Evolutionary conservation across 53 echinoderm and acorn worm genomes (phyloP), one percentile per base, ranked within the genome.

Genomic region (Echinarachnius parma): DNA sequence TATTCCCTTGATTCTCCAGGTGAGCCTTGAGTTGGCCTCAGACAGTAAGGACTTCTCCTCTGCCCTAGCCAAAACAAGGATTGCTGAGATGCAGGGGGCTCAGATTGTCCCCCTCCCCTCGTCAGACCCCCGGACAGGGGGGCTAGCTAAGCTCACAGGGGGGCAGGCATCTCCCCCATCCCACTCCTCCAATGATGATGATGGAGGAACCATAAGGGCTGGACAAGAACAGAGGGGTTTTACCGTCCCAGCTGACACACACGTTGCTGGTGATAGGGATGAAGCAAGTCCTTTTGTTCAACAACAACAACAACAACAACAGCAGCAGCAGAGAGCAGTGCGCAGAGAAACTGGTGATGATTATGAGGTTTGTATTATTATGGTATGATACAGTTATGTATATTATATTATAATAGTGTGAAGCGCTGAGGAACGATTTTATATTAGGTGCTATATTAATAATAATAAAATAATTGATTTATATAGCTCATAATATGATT

Each of bases 51-150:
- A 98, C 56, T 98, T 98, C 49, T 77, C 82, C 47, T 53, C 82
- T 33, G 88, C 91, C 11, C 33, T 98, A 21, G 91, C 98, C 19
- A 82, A 84, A 83, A 88, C 83, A 46, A 88, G 92, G 65, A 77
- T 92, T 18, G 98, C 91, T 8, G 98, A 98, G 71, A 85, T 98
- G 86, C 82, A 86, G 37, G 98, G 91, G 21, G 77, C 91, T 9
- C 78, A 76, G 56, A 68, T 98, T 10, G 78, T 92, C 14, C 74
- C 91, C 10, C 77, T 98, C 34, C 92, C 98, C 2, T 78, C 84
- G 28, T 52, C 76, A 44, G 63, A 75, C 37, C 61, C 46, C 35
- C 62, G 72, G 48, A 28, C 20, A 18, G 44, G 9, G 29, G 39
- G 39, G 46, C 20, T 57, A 7, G 48, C 31, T 23, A 28, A 30